Evolutionary conservation across 2,888 invertebrate species (phyloP), one percentile per base, ranked within the genome.

Genomic region (Schizaphis graminum): DNA sequence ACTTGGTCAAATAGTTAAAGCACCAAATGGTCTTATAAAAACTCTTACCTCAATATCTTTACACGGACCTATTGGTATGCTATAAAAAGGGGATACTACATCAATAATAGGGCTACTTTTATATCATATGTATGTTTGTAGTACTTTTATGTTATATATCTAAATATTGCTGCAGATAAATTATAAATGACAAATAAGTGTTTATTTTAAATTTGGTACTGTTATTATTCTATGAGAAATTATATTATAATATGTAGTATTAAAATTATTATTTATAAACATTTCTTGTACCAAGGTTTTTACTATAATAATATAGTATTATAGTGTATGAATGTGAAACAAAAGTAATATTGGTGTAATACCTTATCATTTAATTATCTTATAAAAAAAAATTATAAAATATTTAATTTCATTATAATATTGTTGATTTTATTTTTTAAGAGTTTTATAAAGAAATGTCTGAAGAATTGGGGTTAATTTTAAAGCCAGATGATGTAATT

Each of bases 31-130:
- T 10, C 96, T 97, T 88, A 97, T 97, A 24, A 95, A 96, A 84
- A 97, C 97, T 95, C 96, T 97, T 53, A 95, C 96, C 94, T 95
- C 96, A 21, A 96, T 97, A 94, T 97, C 96, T 88, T 95, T 95
- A 61, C 95, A 95, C 94, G 96, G 96, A 94, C 95, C 95, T 67
- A 95, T 95, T 95, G 96, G 96, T 96, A 95, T n/a, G 91, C 41
- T 61, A 85, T 53, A 77, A 92, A 41, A 84, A 53, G 11, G 41
- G 49, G 28, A 24, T 3, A 53, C 2, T 28, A 67, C 35, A 67
- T 77, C 24, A 89, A n/a, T 13, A 90, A n/a, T 77, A 77, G 35
- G 47, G n/a, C 21, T 77, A 26, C 28, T 53, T 91, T 53, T 53
- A 41, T 11, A 24, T 89, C 1, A 56, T 88, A 49, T 87, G 44